Evolutionary conservation across 2,888 invertebrate genomes (phyloP), one percentile per base, ranked within the genome.

Genomic region (Drosophila nr. medialis): DNA sequence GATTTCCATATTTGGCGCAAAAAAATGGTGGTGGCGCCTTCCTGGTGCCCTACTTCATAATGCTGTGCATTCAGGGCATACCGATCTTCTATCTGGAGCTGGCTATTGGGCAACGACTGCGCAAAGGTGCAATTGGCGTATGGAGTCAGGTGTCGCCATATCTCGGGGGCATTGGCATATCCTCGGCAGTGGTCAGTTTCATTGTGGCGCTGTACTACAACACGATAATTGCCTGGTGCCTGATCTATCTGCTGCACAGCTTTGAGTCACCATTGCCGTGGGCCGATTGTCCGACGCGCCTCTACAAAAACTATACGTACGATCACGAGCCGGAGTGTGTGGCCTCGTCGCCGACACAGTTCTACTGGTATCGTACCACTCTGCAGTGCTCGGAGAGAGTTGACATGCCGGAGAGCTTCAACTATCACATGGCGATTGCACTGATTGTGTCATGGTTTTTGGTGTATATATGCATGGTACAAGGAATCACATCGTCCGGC

Each of bases 1-100:
- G 98, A 81, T 98, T 98, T 93, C 98, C 98, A 0, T 98, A 98
- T 93, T 94, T 98, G 79, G 98, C 98, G 0, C 98, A 98, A 92
- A 98, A 98, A 92, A 98, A 98, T 90, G 98, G 98, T 0, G 98
- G 98, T 64, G 98, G 99, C 29, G 99, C 99, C n/a, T 99, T 99
- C 92, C 94, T 99, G 73, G 98, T 99, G 83, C 99, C 99, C 0
- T 99, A 99, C 93, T 97, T 98, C 91, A 96, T 99, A 77, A 99
- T 99, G 98, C 93, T 98, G 91, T 96, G 96, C 30, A 96, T 98
- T 76, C 98, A 98, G 92, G 99, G 99, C 0, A 97, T 99, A 85
- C 99, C 99, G 0, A 97, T 99, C 91, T 98, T 99, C 93, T 98
- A 98, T 92, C 94, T 99, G 92, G 99, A 99, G 93, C 94, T 99